A percentile compares a stretch with the other conserved stretches of the same genome.
These are phyloP conservation scores for Emmelina monodactyla DNA, from an alignment of 2,888 invertebrate genomes.

Conservation along the genomic window DNA sequence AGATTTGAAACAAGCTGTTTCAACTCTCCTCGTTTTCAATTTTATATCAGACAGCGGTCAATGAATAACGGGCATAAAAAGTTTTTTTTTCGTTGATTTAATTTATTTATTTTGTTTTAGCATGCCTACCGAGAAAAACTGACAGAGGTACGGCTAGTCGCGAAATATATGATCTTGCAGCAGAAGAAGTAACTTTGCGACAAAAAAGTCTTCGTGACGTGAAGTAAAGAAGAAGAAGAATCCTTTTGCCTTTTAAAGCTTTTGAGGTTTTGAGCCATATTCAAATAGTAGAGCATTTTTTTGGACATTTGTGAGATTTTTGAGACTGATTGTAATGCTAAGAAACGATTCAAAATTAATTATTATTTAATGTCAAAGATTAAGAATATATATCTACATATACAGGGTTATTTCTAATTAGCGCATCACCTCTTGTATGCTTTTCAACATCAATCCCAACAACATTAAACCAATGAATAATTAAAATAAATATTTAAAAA, in stretches of 20 bases:
- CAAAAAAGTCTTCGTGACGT: slow-evolving; percentile 10
- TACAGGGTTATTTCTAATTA: too few relatives aligned
- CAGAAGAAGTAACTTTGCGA: slow-evolving; percentile 14
- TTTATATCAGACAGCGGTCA: slow-evolving; percentile 5
- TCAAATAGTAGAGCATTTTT: too few relatives aligned
- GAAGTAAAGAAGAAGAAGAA: slow-evolving; percentile 7
- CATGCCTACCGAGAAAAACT: background rate
- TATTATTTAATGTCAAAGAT: too few relatives aligned
- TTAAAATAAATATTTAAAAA: too few relatives aligned
- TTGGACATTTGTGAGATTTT: too few relatives aligned
- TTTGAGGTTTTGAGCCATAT: slow-evolving; percentile 9
- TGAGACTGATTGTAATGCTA: too few relatives aligned
- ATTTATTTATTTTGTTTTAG: slow-evolving; percentile 2
- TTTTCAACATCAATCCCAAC: too few relatives aligned
- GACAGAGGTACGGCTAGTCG: background rate
- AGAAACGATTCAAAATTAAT: too few relatives aligned
- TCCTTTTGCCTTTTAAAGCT: slow-evolving; percentile 11
- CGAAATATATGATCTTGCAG: slow-evolving; percentile 2
- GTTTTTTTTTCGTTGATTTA: background rate
- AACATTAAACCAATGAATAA: too few relatives aligned
- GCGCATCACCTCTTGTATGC: too few relatives aligned
- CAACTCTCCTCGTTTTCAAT: slow-evolving; percentile 9
- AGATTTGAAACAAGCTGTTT: slow-evolving; percentile 9
- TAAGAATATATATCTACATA: too few relatives aligned
- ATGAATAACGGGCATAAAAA: slow-evolving; percentile 2